Percentiles rank a stretch among this genome's conserved stretches.
Conservation (phyloP, 2,113 vertebrate genomes). For the Brienomyrus longianalis region DNA sequence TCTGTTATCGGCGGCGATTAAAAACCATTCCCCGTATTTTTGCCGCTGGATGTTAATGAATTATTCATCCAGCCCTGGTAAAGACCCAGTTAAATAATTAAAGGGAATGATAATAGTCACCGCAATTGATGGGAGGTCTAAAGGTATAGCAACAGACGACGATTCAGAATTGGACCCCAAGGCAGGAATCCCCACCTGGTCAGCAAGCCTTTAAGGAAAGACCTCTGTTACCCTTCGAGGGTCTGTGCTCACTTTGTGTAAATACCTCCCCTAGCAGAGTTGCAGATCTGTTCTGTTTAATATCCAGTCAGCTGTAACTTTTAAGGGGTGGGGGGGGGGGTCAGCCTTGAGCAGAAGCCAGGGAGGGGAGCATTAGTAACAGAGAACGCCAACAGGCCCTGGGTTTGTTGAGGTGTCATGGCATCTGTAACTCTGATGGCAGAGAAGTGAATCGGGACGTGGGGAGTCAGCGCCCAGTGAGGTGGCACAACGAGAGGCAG, state of each 20-base stretch:
- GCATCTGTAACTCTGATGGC: neutral
- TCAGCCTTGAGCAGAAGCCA: neutral
- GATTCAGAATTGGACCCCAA: conserved; percentile 54
- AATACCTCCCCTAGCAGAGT: conserved; percentile 41
- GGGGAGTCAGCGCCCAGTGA: neutral
- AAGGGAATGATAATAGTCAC: conserved; percentile 61
- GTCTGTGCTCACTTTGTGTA: conserved; percentile 49
- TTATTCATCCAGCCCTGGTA: conserved; percentile 62
- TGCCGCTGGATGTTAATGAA: conserved; percentile 54
- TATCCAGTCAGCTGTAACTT: conserved; percentile 17
- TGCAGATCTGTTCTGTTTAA: conserved; percentile 30
- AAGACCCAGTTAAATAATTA: conserved; percentile 69
- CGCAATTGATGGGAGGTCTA: conserved; percentile 60
- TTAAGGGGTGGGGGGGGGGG: neutral
- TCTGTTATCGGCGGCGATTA: conserved; percentile 44
- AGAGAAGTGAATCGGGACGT: neutral
- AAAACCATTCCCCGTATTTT: conserved; percentile 60
- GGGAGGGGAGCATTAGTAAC: neutral
- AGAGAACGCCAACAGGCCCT: neutral
- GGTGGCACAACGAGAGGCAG: neutral
- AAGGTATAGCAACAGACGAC: conserved; percentile 62
- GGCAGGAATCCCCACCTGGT: conserved; percentile 52
- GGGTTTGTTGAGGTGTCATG: neutral
- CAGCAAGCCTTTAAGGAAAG: conserved; percentile 49
- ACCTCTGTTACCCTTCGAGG: conserved; percentile 50